A percentile compares a stretch with the other conserved stretches of the same genome.
Conservation (phyloP, 2,888 invertebrate species). For the Spicauda simplicius region DNA sequence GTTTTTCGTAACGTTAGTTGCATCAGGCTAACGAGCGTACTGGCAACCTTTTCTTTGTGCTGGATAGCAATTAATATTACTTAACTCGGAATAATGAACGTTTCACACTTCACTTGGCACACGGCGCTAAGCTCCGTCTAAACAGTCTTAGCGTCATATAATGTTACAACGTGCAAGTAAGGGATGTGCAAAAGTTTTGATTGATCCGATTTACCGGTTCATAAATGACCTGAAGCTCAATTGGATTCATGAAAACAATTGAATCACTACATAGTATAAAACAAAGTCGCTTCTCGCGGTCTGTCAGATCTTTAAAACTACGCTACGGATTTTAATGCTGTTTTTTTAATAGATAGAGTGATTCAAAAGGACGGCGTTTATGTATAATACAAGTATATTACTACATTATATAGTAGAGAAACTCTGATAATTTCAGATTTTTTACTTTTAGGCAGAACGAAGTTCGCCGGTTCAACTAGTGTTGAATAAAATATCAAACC, state of each 20-base stretch:
- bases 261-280: too few species aligned
- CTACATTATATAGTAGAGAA: too few species aligned
- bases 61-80: slow-evolving; percentile 76
- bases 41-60: slow-evolving; percentile 68
- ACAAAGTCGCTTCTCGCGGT: too few species aligned
- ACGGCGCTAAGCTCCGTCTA: slow-evolving; percentile 41
- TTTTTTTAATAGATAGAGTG: too few species aligned
- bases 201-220: neutral
- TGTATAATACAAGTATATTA: too few species aligned
- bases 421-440: too few species aligned
- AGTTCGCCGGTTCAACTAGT: too few species aligned
- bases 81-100: slow-evolving; percentile 70
- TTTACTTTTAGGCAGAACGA: too few species aligned
- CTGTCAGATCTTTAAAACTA: too few species aligned
- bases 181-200: neutral
- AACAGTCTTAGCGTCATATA: slow-evolving; percentile 34
- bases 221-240: neutral
- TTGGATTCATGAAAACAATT: neutral
- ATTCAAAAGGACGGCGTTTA: too few species aligned
- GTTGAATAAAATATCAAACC: too few species aligned
- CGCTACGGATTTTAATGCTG: too few species aligned
- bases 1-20: slow-evolving; percentile 64
- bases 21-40: slow-evolving; percentile 62
- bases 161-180: slow-evolving; percentile 1
- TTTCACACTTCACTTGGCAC: slow-evolving; percentile 62